A percentile compares a stretch with the other conserved stretches of the same genome.
Evolutionary conservation across 2,888 invertebrate genomes (phyloP).

Genomic region (Ophion costatus): DNA sequence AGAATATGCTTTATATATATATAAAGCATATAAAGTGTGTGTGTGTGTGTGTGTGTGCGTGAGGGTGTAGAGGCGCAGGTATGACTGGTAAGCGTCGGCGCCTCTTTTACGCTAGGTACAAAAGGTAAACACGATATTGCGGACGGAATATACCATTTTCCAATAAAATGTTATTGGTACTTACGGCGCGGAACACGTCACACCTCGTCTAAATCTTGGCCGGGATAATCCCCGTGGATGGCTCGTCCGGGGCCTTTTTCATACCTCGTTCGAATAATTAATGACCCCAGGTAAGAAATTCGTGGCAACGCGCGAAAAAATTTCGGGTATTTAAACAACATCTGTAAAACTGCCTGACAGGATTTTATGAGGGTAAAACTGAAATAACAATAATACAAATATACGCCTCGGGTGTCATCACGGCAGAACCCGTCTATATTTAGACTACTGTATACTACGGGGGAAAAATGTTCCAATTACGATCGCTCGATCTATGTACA

Average conservation of each 20-base stretch:
- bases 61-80: background rate
- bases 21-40: too few species aligned
- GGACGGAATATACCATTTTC: background rate
- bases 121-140: slow-evolving; percentile 5
- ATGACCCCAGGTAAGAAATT: slow-evolving; percentile 6
- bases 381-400: background rate
- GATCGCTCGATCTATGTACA: background rate
- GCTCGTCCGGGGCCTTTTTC: slow-evolving; percentile 18
- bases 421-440: background rate
- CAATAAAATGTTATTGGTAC: background rate
- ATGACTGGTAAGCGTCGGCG: slow-evolving; percentile 25
- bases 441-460: background rate
- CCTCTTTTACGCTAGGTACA: slow-evolving; percentile 28
- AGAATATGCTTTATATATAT: slow-evolving; percentile 9
- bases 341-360: background rate
- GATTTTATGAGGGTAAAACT: background rate
- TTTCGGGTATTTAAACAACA: background rate
- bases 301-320: background rate
- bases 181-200: slow-evolving; percentile 3
- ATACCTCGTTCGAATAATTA: background rate
- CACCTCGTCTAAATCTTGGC: slow-evolving; percentile 20
- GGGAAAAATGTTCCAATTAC: background rate
- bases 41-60: too few species aligned
- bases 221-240: slow-evolving; percentile 44
- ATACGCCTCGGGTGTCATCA: background rate